Evolutionary conservation across 2,888 invertebrate genomes (phyloP).

Genomic region (Branchellion lobata): DNA sequence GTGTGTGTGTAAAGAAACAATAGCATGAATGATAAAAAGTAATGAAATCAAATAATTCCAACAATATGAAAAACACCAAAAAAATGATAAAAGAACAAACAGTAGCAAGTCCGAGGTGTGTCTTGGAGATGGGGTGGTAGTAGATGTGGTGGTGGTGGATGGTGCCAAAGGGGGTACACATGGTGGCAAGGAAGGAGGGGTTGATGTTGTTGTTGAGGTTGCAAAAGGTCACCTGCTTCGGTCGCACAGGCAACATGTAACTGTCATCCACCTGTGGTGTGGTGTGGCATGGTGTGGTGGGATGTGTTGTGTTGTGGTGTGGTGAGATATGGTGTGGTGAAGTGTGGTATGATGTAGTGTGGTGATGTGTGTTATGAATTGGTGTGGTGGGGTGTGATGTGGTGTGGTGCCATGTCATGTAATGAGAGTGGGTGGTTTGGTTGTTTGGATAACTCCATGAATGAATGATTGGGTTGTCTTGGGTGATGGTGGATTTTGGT

Average conservation of each 20-base stretch:
- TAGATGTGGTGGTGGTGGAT: slow-evolving; percentile 86
- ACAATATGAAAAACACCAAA: too few relatives aligned
- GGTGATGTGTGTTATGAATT: too few relatives aligned
- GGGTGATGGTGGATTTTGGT: too few relatives aligned
- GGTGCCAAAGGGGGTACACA: slow-evolving; percentile 77
- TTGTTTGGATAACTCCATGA: too few relatives aligned
- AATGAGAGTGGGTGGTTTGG: too few relatives aligned
- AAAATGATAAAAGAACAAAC: slow-evolving; percentile 51
- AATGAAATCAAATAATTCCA: too few relatives aligned
- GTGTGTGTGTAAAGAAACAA: too few relatives aligned
- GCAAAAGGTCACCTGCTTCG: slow-evolving; percentile 85
- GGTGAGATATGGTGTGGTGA: too few relatives aligned
- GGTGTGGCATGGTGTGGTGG: background rate
- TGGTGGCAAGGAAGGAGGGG: slow-evolving; percentile 75
- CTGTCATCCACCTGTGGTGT: slow-evolving; percentile 70
- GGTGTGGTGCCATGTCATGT: background rate
- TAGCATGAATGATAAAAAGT: too few relatives aligned
- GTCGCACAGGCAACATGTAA: slow-evolving; percentile 89
- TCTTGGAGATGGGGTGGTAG: slow-evolving; percentile 87
- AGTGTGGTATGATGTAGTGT: too few relatives aligned
- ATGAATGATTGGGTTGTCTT: too few relatives aligned
- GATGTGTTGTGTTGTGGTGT: background rate
- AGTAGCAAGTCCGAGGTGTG: slow-evolving; percentile 86
- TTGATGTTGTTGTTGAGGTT: slow-evolving; percentile 98
- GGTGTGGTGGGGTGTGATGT: background rate